Evolutionary conservation across 2,797 vertebrate species (phyloP), one percentile per base, ranked within the genome.

Genomic region (Phalloptychus januarius): DNA sequence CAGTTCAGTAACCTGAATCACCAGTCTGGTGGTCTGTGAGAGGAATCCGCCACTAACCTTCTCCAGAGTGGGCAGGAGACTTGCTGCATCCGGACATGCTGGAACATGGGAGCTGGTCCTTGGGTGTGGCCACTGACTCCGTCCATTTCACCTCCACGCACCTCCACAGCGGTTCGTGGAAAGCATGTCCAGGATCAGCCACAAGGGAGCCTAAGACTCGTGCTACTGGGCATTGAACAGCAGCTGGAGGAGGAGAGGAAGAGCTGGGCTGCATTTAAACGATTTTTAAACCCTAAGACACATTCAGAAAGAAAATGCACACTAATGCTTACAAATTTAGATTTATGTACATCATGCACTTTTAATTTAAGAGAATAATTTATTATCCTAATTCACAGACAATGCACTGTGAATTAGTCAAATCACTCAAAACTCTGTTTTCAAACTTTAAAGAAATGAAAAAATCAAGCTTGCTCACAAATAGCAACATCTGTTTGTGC

Each of bases 51-150:
- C 84, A 58, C 78, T 81, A 89, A 94, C 94, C 94, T 93, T 95
- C 92, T 92, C 91, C 95, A 78, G 92, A 91, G 84, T 86, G 91
- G 61, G 92, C 83, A 74, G 93, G 91, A 88, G 92, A 90, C 88
- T 92, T 94, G 94, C 91, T 91, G 90, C 89, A 87, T 91, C 88
- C 86, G 88, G 94, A 94, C 91, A 94, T 92, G 81, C 71, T 87
- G 90, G 88, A 86, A 85, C 85, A 85, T 79, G 87, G 88, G 90
- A 91, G 92, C 79, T 91, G 88, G 85, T 92, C 83, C 48, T 81
- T 78, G 78, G 83, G 87, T 91, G 83, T 92, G 92, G 91, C 83
- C 87, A 91, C 87, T 86, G 89, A 88, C 86, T 86, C 88, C 86
- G 78, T 92, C 92, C 93, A 93, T 94, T 86, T 94, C 87, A 94